Conservation (phyloP, 2,888 invertebrate species). For the Carcina quercana region DNA sequence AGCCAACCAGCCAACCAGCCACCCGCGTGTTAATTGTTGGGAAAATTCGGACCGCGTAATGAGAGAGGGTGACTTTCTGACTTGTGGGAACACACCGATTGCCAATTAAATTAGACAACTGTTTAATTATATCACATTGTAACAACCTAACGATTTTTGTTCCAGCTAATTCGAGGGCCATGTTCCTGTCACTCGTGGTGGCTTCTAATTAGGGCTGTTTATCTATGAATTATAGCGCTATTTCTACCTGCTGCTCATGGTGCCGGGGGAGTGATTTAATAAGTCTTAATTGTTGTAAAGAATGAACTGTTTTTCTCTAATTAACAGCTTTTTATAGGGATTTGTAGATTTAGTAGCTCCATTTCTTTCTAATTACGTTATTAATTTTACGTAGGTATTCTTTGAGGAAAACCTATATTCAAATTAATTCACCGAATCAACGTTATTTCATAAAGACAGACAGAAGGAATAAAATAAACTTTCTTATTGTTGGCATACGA, state of each 20-base stretch:
- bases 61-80: slow-evolving; percentile 60
- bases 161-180: slow-evolving; percentile 34
- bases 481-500: too few species aligned
- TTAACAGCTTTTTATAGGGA: slow-evolving; percentile 17
- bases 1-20: slow-evolving; percentile 28
- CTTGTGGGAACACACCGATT: slow-evolving; percentile 67
- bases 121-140: slow-evolving; percentile 50
- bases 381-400: too few species aligned
- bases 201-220: slow-evolving; percentile 45
- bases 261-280: slow-evolving; percentile 39
- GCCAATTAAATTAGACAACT: slow-evolving; percentile 71
- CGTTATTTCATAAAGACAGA: too few species aligned
- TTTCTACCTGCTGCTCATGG: slow-evolving; percentile 14
- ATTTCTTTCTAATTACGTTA: too few species aligned
- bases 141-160: slow-evolving; percentile 33
- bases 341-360: too few species aligned
- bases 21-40: slow-evolving; percentile 63
- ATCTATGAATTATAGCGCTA: slow-evolving; percentile 43
- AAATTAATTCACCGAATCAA: too few species aligned
- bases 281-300: slow-evolving; percentile 30
- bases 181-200: slow-evolving; percentile 30
- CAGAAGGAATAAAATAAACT: too few species aligned
- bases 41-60: slow-evolving; percentile 41
- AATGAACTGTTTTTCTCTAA: slow-evolving; percentile 31
- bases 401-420: too few species aligned